Evolutionary conservation across 2,888 invertebrate genomes (phyloP).

Genomic region (Neoscelio sp.): DNA sequence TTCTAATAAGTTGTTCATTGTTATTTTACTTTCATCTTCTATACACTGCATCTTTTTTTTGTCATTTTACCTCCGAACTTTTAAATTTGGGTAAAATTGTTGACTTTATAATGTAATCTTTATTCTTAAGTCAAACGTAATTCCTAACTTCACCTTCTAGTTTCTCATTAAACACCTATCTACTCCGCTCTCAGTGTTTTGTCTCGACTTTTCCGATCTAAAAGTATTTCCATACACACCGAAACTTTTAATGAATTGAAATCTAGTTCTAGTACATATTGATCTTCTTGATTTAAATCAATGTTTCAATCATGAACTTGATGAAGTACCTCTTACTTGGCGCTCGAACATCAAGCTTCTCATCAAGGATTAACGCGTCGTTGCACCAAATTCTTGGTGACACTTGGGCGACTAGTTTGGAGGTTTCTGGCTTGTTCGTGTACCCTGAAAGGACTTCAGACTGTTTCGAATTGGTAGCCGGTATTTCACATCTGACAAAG

Average conservation of each 20-base stretch:
- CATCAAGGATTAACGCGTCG: conserved; percentile 68
- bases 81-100: too few relatives aligned
- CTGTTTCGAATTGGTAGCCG: conserved; percentile 67
- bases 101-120: too few relatives aligned
- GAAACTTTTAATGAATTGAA: conserved; percentile 63
- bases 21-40: too few relatives aligned
- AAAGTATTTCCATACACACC: conserved; percentile 11
- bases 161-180: too few relatives aligned
- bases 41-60: too few relatives aligned
- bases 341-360: conserved; percentile 61
- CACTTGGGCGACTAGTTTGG: conserved; percentile 67
- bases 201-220: conserved; percentile 1
- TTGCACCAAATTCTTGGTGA: conserved; percentile 67
- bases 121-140: too few relatives aligned
- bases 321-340: conserved; percentile 51
- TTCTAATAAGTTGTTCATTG: too few relatives aligned
- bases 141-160: too few relatives aligned
- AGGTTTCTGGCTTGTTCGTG: conserved; percentile 66
- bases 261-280: conserved; percentile 53
- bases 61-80: too few relatives aligned
- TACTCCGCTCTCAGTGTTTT: conserved; percentile 15
- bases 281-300: conserved; percentile 64
- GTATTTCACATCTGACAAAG: conserved; percentile 67
- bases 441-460: conserved; percentile 67
- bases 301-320: conserved; percentile 63